Base-by-base conservation (phyloP, 2,113 vertebrate genomes). In the Notothenia rossii region DNA sequence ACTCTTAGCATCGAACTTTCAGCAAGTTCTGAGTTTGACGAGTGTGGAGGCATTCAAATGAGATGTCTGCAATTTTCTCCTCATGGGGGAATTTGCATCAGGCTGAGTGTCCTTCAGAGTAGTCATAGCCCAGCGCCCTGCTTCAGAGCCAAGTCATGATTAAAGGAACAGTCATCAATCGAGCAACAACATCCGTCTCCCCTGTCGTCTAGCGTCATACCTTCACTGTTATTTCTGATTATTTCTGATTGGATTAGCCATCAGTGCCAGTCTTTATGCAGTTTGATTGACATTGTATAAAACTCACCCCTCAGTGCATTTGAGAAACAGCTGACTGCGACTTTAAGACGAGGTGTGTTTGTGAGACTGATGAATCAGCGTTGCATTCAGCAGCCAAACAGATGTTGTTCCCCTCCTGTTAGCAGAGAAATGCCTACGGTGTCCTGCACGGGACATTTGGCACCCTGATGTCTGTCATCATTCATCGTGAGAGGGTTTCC, bases 391-490 rank as follows among this genome's bases (percentile, higher is more conserved):
- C 86, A 85, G 92, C 91, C 92, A 93, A 94, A 90, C 94, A 95
- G 94, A 94, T 95, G 94, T 94, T 92, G 86, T 91, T 90, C 87
- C 77, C 93, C 90, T 90, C 89, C 91, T 91, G 87, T 92, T 92
- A 86, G 87, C 82, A 75, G 78, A 91, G 80, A 91, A 93, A 86
- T 87, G 88, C 91, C 84, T 86, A 91, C 81, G 20, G 87, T 92
- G 93, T 93, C 92, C 91, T 93, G 93, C 93, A 94, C 48, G 93
- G 95, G 92, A 94, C 94, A 95, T 95, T 95, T 94, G 94, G 93
- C 94, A 92, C 91, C 83, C 89, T 88, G 89, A 94, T 91, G 92
- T 88, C 91, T 87, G 90, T 93, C 94, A 95, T 96, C 93, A 95
- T 93, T 96, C 94, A 96, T 91, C 53, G 59, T 86, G 84, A 93